Evolutionary conservation across 2,797 vertebrate genomes (phyloP).

Genomic region (Squalus acanthias): DNA sequence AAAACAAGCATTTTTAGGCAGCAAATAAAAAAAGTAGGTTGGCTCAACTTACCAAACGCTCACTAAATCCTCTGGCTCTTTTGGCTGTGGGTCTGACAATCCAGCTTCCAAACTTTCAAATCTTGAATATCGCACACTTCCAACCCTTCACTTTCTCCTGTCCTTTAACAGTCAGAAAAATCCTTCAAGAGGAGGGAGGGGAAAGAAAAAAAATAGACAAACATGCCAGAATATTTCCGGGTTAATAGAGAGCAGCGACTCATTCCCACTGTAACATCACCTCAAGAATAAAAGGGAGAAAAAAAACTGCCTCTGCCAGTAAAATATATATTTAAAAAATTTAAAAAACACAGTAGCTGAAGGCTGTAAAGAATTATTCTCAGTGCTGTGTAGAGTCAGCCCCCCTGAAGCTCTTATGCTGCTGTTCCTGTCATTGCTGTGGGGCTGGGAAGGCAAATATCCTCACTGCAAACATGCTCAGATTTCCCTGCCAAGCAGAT

Average conservation of each 20-base stretch:
- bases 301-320: too few species aligned
- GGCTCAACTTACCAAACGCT: conserved; percentile 3
- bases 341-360: not conserved
- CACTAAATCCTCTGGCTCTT: conserved; percentile 24
- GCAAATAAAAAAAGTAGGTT: not conserved
- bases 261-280: conserved; percentile 20
- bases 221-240: conserved; percentile 34
- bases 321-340: not conserved
- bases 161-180: conserved; percentile 11
- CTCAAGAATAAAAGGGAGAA: not conserved
- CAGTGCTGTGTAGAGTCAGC: not conserved
- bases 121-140: not conserved
- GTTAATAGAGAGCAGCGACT: not conserved
- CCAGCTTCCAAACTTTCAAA: conserved; percentile 22
- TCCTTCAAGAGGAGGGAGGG: not conserved
- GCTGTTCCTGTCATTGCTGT: conserved; percentile 7
- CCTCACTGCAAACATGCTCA: conserved; percentile 44
- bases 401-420: not conserved
- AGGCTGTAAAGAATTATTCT: not conserved
- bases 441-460: not conserved
- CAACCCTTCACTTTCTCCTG: conserved; percentile 19
- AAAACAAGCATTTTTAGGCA: not conserved
- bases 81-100: conserved; percentile 16
- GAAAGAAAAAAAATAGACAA: not conserved
- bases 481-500: conserved; percentile 45